Percentiles rank a stretch among this genome's conserved stretches.
These are phyloP conservation scores for Galemys pyrenaicus DNA, from an alignment of 2,113 vertebrate genomes.

Conservation along the genomic window DNA sequence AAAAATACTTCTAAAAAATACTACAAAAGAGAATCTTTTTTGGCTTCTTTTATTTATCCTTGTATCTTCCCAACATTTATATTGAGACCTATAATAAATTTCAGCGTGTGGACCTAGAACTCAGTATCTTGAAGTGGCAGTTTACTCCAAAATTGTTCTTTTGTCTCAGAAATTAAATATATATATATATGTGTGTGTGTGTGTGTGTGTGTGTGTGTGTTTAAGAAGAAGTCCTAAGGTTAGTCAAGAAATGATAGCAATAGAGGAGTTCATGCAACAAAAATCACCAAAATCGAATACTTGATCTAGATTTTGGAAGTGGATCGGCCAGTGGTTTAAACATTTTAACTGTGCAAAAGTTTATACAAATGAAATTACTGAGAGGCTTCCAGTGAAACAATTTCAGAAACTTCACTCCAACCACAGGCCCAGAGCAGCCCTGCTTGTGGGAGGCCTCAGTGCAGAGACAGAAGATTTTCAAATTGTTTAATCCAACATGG, in stretches of 20 bases:
- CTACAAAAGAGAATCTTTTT: background rate
- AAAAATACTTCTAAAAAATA: background rate
- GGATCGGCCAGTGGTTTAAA: background rate
- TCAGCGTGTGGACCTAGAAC: background rate
- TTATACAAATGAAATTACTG: background rate
- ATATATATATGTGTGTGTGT: no score
- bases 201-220: background rate
- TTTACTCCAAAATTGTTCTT: constrained; percentile 1
- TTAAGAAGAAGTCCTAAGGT: background rate
- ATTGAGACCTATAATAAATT: background rate
- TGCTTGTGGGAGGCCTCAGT: background rate
- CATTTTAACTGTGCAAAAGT: background rate
- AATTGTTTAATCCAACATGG: background rate
- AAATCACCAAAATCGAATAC: background rate
- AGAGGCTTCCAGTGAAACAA: background rate
- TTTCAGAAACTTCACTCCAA: background rate
- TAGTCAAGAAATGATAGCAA: constrained; percentile 7
- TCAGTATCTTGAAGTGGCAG: background rate
- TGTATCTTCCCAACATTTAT: background rate
- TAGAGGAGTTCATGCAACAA: background rate
- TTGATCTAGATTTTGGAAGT: background rate
- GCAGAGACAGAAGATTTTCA: background rate
- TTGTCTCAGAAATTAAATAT: constrained; percentile 1
- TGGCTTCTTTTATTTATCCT: background rate
- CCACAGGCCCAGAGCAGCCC: rapidly evolving